Percentiles rank a stretch among this genome's conserved stretches.
phyloP scores from a whole-genome alignment of 2,113 vertebrate genomes.

The Ariopsis seemanni region DNA sequence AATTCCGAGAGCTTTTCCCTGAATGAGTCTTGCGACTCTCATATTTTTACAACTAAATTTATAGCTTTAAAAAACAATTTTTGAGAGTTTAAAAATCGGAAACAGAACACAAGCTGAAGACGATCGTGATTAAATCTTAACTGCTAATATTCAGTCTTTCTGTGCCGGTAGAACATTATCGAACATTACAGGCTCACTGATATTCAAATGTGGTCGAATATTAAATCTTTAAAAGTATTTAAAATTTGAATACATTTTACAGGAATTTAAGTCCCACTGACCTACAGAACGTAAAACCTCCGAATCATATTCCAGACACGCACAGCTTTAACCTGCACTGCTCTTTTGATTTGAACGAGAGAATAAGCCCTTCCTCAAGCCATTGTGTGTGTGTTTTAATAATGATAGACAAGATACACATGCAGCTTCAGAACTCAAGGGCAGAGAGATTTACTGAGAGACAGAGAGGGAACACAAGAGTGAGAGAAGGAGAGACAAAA shows the following conservation, averaged over 20 bases:
- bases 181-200: not conserved
- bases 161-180: not conserved
- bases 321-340: constrained; percentile 10
- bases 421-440: not conserved
- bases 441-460: not conserved
- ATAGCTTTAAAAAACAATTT: no score
- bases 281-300: not conserved
- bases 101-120: no score
- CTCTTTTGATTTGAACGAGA: constrained; percentile 32
- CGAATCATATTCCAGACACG: constrained; percentile 29
- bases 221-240: not conserved
- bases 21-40: not conserved
- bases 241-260: not conserved
- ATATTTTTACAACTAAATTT: no score
- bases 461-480: not conserved
- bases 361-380: not conserved
- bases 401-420: not conserved
- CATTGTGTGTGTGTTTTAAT: not conserved
- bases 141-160: not conserved
- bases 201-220: not conserved
- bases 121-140: no score
- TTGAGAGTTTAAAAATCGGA: no score
- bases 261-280: not conserved
- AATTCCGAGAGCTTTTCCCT: not conserved
- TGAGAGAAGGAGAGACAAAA: not conserved